Conservation (phyloP, 2,888 invertebrate genomes). For the Eupeodes luniger region DNA sequence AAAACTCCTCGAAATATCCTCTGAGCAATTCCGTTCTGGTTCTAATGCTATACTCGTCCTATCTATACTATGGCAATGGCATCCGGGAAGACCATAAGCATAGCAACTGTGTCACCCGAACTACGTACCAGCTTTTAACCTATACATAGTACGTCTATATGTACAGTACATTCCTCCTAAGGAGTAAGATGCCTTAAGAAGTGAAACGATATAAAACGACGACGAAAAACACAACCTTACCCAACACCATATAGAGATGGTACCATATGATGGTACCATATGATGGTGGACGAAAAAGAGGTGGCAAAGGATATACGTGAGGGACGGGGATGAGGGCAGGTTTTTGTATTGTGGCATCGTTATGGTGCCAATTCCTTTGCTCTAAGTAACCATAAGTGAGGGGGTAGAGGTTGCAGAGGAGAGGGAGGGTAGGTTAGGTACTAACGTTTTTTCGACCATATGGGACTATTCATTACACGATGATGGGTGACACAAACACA, state of each 20-base stretch:
- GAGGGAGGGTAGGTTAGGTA: conserved; percentile 33
- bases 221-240: conserved; percentile 26
- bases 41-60: too few relatives aligned
- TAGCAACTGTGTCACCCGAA: conserved; percentile 30
- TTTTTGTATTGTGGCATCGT: conserved; percentile 29
- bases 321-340: neutral
- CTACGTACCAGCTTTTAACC: neutral
- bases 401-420: neutral
- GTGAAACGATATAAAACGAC: conserved; percentile 51
- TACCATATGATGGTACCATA: too few relatives aligned
- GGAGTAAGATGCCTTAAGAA: conserved; percentile 50
- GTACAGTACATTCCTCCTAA: neutral
- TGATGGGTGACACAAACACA: conserved; percentile 72
- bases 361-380: conserved; percentile 21
- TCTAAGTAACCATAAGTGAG: conserved; percentile 51
- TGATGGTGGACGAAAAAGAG: neutral
- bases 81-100: conserved; percentile 11
- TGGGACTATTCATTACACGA: conserved; percentile 73
- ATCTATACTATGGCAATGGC: neutral
- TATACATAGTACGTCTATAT: too few relatives aligned
- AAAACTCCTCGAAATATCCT: conserved; percentile 22
- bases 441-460: conserved; percentile 66
- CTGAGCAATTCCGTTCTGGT: conserved; percentile 15
- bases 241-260: conserved; percentile 8
- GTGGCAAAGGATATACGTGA: neutral